Conservation (phyloP, 1,140 invertebrate species). For the Heliothis subflexa region DNA sequence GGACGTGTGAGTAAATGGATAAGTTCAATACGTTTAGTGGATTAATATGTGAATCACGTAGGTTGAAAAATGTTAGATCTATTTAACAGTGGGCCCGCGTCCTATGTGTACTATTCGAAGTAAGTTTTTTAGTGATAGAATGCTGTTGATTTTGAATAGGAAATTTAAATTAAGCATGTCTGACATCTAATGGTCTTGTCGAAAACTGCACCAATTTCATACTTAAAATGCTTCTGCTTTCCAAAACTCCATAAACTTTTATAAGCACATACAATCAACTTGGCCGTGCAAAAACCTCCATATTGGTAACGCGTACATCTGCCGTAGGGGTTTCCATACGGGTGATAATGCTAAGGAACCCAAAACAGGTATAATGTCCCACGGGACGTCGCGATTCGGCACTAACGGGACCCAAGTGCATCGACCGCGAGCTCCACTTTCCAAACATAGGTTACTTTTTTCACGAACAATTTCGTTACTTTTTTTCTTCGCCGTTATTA, state of each 20-base stretch:
- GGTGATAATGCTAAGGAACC: constrained; percentile 43
- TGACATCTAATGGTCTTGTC: too few relatives aligned
- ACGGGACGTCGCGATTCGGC: constrained; percentile 60
- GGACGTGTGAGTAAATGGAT: constrained; percentile 25
- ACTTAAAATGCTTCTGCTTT: too few relatives aligned
- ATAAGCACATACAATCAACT: background rate
- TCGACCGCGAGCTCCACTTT: constrained; percentile 62
- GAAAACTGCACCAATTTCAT: too few relatives aligned
- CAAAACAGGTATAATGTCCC: constrained; percentile 47
- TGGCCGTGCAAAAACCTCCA: background rate
- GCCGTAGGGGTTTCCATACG: constrained; percentile 26
- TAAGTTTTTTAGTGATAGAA: constrained; percentile 1
- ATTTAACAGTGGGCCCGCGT: background rate
- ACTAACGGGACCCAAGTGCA: constrained; percentile 61
- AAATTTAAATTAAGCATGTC: too few relatives aligned
- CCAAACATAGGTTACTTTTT: constrained; percentile 38
- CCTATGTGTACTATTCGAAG: background rate
- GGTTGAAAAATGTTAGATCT: background rate
- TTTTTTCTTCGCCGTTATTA: background rate
- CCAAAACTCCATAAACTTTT: too few relatives aligned
- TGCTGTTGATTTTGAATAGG: background rate
- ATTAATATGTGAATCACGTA: constrained; percentile 25
- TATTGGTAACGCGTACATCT: background rate
- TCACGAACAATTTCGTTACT: constrained; percentile 18
- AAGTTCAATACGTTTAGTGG: background rate